Evolutionary conservation across 2,888 invertebrate species (phyloP), one percentile per base, ranked within the genome.

Genomic region (Helleia helle): DNA sequence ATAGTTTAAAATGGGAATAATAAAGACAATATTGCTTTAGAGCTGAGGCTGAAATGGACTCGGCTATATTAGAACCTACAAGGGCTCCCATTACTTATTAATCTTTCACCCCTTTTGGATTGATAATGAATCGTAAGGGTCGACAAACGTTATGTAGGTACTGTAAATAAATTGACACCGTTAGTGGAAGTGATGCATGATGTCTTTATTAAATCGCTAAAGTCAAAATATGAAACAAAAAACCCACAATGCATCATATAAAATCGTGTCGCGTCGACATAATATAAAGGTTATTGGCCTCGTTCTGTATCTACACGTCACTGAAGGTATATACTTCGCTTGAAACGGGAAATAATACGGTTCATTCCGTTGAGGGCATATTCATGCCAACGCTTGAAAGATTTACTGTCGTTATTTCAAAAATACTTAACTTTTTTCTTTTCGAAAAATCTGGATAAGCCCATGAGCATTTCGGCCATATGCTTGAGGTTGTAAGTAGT

Each of bases 281-380:
- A 34, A 60, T 55, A 55, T 48, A 64, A 34, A 67, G 77, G 71
- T 77, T 65, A 64, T 70, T 57, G 75, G 72, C 77, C 77, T 62
- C 66, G 63, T 68, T 75, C 63, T 69, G 67, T 65, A 71, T 69
- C 65, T 71, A 53, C 53, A 67, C 65, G 61, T 58, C 69, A 64
- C 68, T 65, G 60, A 69, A 75, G 70, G 69, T 71, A 69, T 62
- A 65, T 22, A 34, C 69, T 70, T 63, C 62, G 68, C 65, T 69
- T 65, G 53, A 67, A 79, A 79, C 79, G 77, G 79, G 79, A 79
- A 74, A 75, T 79, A 70, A 71, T 76, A 79, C 79, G 74, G 77
- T 79, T 76, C 67, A 72, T 71, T 75, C 69, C 61, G 65, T 75
- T 65, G 63, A 59, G 58, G 60, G 58, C 59, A 63, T 54, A 57